Evolutionary conservation across 2,113 vertebrate genomes (phyloP), one percentile per base, ranked within the genome.

Genomic region (Acrocephalus arundinaceus): DNA sequence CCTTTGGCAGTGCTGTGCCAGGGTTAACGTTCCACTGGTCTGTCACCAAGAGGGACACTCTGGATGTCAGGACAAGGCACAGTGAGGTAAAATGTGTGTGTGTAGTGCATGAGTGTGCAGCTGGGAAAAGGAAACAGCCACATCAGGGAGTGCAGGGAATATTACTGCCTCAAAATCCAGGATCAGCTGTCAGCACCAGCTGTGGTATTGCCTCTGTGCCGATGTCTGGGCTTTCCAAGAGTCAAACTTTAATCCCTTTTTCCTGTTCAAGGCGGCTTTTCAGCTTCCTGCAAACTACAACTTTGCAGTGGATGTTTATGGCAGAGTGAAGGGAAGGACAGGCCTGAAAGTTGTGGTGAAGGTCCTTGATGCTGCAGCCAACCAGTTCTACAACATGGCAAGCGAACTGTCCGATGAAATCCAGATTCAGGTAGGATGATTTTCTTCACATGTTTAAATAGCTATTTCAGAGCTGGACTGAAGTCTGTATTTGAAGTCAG

Each of bases 11-110:
- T 13, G 98, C 99, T 3, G 13, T 99, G 13, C 99, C 99, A 0
- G 98, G 98, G 11, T 97, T 99, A 76, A 98, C 97, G 1, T 99
- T 99, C 97, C 98, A 99, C 72, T 99, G 99, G 99, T 98, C 98
- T 45, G 99, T 99, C 89, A 99, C 98, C 33, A 99, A 99, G 96
- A 98, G 98, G 82, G 99, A 99, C 80, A 98, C 98, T 59, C 95
- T 99, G 95, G 99, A 99, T 62, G 75, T 99, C 61, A 97, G 97
- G 81, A 98, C 99, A 15, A 98, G 99, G 59, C 98, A 99, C 93
- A 97, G 94, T 1, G 99, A 99, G 99, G 99, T 99, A 97, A 94
- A 57, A 6, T 7, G n/a, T 27, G 68, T 4, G 8, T 23, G 61
- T n/a, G 37, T 2, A 14, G 33, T 28, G 59, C 4, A 1, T 8